phyloP scores from a whole-genome alignment of 2,797 vertebrate species.

The Periparus ater region DNA sequence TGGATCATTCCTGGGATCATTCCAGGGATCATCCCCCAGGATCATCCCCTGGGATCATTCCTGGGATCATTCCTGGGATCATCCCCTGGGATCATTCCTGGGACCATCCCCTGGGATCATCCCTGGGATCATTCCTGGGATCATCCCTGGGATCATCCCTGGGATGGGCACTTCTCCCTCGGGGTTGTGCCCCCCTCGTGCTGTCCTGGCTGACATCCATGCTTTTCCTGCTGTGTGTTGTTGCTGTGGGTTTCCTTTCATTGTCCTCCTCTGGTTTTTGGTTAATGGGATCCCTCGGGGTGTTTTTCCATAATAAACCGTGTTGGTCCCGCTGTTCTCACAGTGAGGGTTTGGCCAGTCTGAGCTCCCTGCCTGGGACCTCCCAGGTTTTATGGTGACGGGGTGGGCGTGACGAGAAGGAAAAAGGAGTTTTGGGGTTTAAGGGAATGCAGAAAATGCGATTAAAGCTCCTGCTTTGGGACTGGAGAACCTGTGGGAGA shows the following conservation, averaged over 20 bases:
- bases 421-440: neutral
- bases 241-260: slow-evolving; percentile 9
- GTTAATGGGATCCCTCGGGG: neutral
- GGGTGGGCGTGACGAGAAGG: neutral
- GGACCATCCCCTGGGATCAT: too few relatives aligned
- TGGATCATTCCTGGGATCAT: neutral
- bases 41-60: too few relatives aligned
- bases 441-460: neutral
- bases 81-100: too few relatives aligned
- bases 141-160: too few relatives aligned
- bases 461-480: neutral
- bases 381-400: neutral
- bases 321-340: neutral
- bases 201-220: neutral
- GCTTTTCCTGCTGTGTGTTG: neutral
- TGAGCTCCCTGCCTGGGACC: neutral
- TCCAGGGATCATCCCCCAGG: too few relatives aligned
- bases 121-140: neutral
- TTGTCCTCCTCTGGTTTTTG: neutral
- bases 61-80: neutral
- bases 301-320: slow-evolving; percentile 53
- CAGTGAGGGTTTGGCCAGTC: neutral
- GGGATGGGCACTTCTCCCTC: neutral
- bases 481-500: neutral
- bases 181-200: neutral